Base-by-base conservation (phyloP, 2,888 invertebrate species). In the Spilosoma lubricipeda region DNA sequence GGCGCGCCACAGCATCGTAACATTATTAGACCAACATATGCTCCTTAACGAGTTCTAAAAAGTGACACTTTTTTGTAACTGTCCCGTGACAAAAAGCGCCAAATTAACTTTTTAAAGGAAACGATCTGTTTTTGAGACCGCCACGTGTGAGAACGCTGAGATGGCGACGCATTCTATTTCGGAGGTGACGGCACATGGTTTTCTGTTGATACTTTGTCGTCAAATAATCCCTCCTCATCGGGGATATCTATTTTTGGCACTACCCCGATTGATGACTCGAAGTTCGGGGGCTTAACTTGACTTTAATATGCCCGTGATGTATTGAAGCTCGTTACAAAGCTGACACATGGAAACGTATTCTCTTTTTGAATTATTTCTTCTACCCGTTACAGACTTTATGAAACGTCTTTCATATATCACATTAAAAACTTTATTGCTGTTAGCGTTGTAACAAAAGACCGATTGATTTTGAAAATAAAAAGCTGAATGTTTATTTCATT, bases 41-140 rank as follows among this genome's bases (percentile, higher is more conserved):
- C 92, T 90, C 88, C 89, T 89, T 92, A 91, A 90, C 91, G 89
- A 88, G 88, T 87, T 88, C 86, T 90, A 93, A 95, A 95, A 95
- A 94, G 91, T 93, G 88, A 86, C 89, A 88, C 91, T 91, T 94
- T 85, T 93, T 94, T 94, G 91, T 93, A 87, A 82, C 87, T 86
- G 81, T 85, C 85, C 79, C 78, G 77, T 76, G 78, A 93, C 90
- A 95, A 95, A 95, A 95, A 95, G 90, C 87, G 92, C 89, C 93
- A 94, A 94, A 95, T 95, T 95, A 95, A 94, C 94, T 94, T 95
- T 95, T 95, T 95, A 95, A 93, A 95, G 95, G 95, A 95, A 95
- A 94, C 94, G 92, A 95, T 95, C 94, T 93, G 95, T 95, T 95
- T 94, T 93, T 90, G 90, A 91, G 88, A 85, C 87, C 90, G 93